These are phyloP conservation scores for Coregonus suidteri DNA, from an alignment of 2,797 vertebrate species.

Conservation along the genomic window DNA sequence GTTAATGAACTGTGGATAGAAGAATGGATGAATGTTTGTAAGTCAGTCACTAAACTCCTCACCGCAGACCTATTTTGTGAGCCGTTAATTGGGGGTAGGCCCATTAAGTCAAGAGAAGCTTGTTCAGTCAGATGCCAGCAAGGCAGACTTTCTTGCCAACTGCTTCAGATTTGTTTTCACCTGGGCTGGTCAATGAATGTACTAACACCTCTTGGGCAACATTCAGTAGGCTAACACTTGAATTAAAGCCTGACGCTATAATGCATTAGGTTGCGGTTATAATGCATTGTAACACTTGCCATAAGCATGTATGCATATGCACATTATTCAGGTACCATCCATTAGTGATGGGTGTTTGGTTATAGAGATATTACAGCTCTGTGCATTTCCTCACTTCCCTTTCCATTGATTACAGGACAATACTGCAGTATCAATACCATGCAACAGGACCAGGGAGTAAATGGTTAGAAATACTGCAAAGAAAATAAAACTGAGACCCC, in stretches of 20 bases:
- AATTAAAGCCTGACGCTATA: background rate
- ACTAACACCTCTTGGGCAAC: background rate
- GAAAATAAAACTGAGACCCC: slow-evolving; percentile 70
- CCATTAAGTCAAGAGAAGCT: background rate
- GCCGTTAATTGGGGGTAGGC: background rate
- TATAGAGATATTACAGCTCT: background rate
- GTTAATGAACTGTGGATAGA: background rate
- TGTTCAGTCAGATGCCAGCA: background rate
- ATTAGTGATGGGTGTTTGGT: no score
- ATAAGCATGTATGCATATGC: background rate
- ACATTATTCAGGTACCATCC: no score
- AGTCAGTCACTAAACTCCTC: background rate
- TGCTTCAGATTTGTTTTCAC: background rate
- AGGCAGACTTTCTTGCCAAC: background rate
- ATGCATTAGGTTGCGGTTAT: background rate
- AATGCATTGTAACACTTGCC: background rate
- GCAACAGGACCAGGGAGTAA: background rate
- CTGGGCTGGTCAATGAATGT: background rate
- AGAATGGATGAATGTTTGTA: background rate
- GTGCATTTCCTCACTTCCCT: background rate
- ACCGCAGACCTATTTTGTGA: background rate
- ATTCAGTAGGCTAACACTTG: background rate
- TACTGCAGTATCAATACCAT: background rate
- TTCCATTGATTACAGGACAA: background rate
- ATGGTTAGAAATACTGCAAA: background rate